Evolutionary conservation across 2,113 vertebrate species (phyloP), one percentile per base, ranked within the genome.

Genomic region (Danionella cerebrum): DNA sequence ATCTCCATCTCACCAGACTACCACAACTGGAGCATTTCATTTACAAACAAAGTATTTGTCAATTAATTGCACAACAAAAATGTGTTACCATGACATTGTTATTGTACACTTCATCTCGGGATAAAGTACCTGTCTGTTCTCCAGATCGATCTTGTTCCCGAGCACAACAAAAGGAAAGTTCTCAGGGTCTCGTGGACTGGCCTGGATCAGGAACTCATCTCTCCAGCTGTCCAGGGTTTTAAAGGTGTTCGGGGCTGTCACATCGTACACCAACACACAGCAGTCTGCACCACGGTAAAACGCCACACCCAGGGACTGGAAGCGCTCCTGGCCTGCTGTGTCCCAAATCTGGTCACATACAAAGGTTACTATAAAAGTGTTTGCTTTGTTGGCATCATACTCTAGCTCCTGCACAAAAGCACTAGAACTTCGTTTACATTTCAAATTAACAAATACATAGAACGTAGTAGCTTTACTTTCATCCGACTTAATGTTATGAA

Each of bases 161-260:
- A 80, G 78, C 48, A 80, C 78, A 14, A 80, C 73, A 42, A 80
- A 80, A 27, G 78, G 78, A 69, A 80, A 80, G 73, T 80, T 80
- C 35, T 80, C 76, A 1, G 78, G 78, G 47, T 80, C 78, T 9
- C 78, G 64, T 16, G 76, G 78, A 39, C 76, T 78, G 70, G 76
- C 78, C 70, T 80, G 76, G 31, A 80, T 80, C 25, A 80, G 68
- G 59, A 80, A 80, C 76, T 80, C 78, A 1, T 80, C 78, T 53
- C 78, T 57, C 78, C 76, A 80, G 65, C 78, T 78, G 65, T 80
- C 78, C 64, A 80, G 65, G 4, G 76, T 78, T 21, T 78, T 77
- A 31, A 80, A 80, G 33, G 76, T 78, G 64, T 78, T 78, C 4
- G 78, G 75, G 0, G 70, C 69, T 0, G 70, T 73, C 16, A 80